Percentiles rank a stretch among this genome's conserved stretches.
These are phyloP conservation scores for Agraylea sexmaculata DNA, from an alignment of 1,140 invertebrate genomes.

Conservation along the genomic window DNA sequence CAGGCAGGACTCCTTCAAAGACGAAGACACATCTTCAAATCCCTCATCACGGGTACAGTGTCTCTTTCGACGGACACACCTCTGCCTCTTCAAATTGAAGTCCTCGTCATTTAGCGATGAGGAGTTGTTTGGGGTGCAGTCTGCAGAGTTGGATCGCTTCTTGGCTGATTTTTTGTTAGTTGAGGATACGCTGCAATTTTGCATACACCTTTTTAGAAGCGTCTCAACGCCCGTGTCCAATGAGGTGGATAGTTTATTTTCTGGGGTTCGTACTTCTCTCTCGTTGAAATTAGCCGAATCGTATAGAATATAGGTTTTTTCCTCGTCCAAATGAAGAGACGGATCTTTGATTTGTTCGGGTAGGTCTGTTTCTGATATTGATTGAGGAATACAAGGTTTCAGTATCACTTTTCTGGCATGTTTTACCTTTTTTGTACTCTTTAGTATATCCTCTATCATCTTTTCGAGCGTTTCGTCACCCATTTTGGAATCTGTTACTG, in stretches of 20 bases:
- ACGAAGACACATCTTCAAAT: constrained; percentile 4
- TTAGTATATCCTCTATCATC: constrained; percentile 21
- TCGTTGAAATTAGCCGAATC: constrained; percentile 18
- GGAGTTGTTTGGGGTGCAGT: constrained; percentile 16
- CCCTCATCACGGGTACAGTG: constrained; percentile 11
- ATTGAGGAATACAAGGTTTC: constrained; percentile 1
- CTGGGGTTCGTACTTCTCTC: constrained; percentile 20
- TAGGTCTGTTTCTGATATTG: neutral
- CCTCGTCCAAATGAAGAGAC: too few relatives aligned
- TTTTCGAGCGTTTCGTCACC: constrained; percentile 19
- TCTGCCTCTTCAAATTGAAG: constrained; percentile 20
- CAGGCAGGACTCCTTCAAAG: constrained; percentile 13
- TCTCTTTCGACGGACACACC: constrained; percentile 19
- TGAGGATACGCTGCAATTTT: too few relatives aligned
- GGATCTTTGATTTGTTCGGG: too few relatives aligned
- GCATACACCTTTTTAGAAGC: too few relatives aligned
- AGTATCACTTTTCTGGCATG: constrained; percentile 15
- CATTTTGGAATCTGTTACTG: constrained; percentile 21
- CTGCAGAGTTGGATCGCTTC: constrained; percentile 2
- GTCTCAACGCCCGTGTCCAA: too few relatives aligned
- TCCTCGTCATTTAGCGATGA: constrained; percentile 12
- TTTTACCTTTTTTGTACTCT: constrained; percentile 20
- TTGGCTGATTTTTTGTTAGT: neutral
- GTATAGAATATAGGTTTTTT: constrained; percentile 19
- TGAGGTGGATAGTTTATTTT: constrained; percentile 17